phyloP scores from a whole-genome alignment of 2,797 vertebrate genomes.

The Pipistrellus pipistrellus region DNA sequence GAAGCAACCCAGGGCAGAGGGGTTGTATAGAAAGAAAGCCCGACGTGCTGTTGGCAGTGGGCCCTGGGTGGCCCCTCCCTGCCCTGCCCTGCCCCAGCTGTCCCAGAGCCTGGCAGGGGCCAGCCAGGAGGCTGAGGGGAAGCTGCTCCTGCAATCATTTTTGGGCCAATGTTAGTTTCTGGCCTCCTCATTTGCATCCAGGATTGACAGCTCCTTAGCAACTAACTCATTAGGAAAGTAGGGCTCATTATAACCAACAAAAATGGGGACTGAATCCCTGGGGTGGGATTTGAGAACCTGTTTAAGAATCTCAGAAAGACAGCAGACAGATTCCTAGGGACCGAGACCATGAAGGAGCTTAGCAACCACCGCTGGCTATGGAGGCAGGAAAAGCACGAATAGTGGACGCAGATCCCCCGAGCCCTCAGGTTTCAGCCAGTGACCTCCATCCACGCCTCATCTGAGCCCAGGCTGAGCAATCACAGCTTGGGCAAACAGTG shows the following conservation, averaged over 20 bases:
- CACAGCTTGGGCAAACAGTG: not conserved
- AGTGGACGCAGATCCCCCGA: not conserved
- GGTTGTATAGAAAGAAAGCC: not conserved
- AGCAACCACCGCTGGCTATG: accelerated
- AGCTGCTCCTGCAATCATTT: conserved; percentile 48
- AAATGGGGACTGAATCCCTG: conserved; percentile 68
- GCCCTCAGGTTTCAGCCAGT: not conserved
- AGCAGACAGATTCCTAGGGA: not conserved
- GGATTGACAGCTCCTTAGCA: conserved; percentile 78
- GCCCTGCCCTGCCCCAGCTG: not conserved
- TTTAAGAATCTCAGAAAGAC: conserved; percentile 66
- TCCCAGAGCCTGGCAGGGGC: not conserved
- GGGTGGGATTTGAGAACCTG: conserved; percentile 58
- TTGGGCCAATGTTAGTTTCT: conserved; percentile 44
- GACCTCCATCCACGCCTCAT: not conserved
- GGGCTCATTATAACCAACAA: conserved; percentile 74
- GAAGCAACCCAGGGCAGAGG: not conserved
- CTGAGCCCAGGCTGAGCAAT: accelerated
- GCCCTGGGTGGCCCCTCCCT: not conserved
- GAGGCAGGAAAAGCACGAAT: accelerated
- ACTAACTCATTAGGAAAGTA: conserved; percentile 80
- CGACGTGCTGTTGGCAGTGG: accelerated
- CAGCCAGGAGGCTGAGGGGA: not conserved
- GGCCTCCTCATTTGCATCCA: conserved; percentile 67
- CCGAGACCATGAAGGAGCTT: not conserved